Evolutionary conservation across 2,113 vertebrate genomes (phyloP), one percentile per base, ranked within the genome.

Genomic region (Nibea albiflora): DNA sequence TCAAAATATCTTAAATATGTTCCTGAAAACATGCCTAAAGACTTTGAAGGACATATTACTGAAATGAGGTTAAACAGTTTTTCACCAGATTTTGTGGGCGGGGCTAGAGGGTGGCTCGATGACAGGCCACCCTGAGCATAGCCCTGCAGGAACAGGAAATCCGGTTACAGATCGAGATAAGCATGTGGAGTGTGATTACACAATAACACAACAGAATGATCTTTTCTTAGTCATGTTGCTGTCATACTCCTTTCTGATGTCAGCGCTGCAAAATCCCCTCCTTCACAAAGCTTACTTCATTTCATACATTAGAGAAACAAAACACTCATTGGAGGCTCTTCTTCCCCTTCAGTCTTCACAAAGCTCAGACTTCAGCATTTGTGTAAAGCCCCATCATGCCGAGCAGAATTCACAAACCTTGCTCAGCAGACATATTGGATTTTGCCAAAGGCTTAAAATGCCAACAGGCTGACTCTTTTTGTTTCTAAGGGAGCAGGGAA

Each of bases 361-460:
- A 83, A 81, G 57, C 80, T 87, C 9, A 47, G 62, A 76, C 50
- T 73, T 73, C 44, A 74, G 83, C 65, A 80, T 64, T 52, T 79
- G 67, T 4, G 10, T 66, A 76, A 78, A 76, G 77, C 85, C 71
- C 24, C 3, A 76, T 73, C 63, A 67, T 56, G 74, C 70, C 1
- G 67, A 82, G 69, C 67, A 80, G 66, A 83, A 89, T 85, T 70
- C 62, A 68, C 20, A 73, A 88, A 50, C 47, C 81, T 86, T 83
- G 79, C 82, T 89, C 83, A 90, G 89, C 86, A 85, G 83, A 86
- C 63, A 47, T 81, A 78, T 83, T 86, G 81, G 70, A 86, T 90
- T 87, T 77, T 47, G 60, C 80, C 76, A 65, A 28, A 28, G 28
- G 80, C 82, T 83, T 89, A 80, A 87, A 89, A 84, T 84, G 64